phyloP scores from a whole-genome alignment of 2,113 vertebrate genomes.

The Sarotherodon lohbergeri region DNA sequence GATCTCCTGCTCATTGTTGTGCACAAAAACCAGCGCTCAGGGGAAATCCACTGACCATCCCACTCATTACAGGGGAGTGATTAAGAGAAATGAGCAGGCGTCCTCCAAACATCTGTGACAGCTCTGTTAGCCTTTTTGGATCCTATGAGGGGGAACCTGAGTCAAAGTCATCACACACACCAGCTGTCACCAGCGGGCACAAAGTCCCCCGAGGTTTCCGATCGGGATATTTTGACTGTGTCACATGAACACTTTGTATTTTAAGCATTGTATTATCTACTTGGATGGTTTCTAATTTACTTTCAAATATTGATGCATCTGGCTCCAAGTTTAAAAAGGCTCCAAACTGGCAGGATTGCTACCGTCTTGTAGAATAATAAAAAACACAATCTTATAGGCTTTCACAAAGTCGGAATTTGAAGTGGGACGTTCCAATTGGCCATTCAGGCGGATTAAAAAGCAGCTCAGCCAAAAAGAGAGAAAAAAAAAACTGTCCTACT shows the following conservation, averaged over 20 bases:
- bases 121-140: constrained; percentile 16
- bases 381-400: not conserved
- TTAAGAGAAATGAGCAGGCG: constrained; percentile 38
- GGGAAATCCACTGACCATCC: constrained; percentile 24
- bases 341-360: not conserved
- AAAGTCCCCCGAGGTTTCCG: not conserved
- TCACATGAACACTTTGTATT: not conserved
- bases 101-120: constrained; percentile 39
- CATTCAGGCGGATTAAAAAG: not conserved
- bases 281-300: not conserved
- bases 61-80: constrained; percentile 22
- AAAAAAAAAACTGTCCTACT: not conserved
- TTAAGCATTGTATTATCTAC: not conserved
- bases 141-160: constrained; percentile 15
- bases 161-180: constrained; percentile 30
- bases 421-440: not conserved
- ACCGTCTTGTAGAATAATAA: not conserved
- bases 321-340: not conserved
- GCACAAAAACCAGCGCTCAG: not conserved
- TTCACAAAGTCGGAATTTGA: not conserved
- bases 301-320: not conserved
- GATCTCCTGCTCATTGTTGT: not conserved
- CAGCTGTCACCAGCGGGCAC: constrained; percentile 22
- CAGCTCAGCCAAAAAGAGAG: not conserved
- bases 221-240: not conserved